Evolutionary conservation across 64 coral and sea anemone species (phyloP).

Genomic region (Pachyseris speciosa): DNA sequence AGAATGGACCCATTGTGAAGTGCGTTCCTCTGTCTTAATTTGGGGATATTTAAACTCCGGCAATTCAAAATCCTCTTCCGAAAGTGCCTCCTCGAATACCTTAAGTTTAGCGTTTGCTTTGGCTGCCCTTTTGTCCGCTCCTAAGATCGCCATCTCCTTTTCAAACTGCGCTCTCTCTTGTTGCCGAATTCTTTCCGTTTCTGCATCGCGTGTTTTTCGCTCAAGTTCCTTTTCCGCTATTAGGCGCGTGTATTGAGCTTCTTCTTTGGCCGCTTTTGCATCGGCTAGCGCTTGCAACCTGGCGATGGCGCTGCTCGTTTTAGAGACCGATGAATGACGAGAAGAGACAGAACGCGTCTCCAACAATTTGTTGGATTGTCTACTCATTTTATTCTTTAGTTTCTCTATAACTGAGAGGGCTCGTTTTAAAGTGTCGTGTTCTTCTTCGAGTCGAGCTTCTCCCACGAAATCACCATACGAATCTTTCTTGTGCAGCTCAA

Average conservation of each 20-base stretch:
- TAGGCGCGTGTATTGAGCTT: not conserved
- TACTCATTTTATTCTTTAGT: conserved; percentile 18
- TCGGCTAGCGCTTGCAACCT: not conserved
- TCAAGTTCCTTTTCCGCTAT: not conserved
- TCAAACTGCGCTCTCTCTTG: not conserved
- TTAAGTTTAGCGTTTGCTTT: not conserved
- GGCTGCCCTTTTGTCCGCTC: no score
- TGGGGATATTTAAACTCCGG: not conserved
- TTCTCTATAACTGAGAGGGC: conserved; percentile 16
- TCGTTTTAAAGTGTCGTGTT: not conserved
- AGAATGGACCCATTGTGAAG: no score
- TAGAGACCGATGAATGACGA: not conserved
- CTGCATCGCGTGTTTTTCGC: not conserved
- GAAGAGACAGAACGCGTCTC: not conserved
- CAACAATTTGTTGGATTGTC: no score
- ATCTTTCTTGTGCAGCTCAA: conserved; percentile 23
- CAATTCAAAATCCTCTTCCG: conserved; percentile 2
- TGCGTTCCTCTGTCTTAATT: no score
- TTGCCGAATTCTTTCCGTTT: not conserved
- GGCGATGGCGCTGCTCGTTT: not conserved
- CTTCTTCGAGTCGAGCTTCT: conserved; percentile 8
- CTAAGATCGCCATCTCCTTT: not conserved
- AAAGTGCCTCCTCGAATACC: no score
- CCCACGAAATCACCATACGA: not conserved
- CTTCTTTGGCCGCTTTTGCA: not conserved